These are phyloP conservation scores for Porites australiensis DNA, from an alignment of 64 coral and sea anemone species.

Conservation along the genomic window DNA sequence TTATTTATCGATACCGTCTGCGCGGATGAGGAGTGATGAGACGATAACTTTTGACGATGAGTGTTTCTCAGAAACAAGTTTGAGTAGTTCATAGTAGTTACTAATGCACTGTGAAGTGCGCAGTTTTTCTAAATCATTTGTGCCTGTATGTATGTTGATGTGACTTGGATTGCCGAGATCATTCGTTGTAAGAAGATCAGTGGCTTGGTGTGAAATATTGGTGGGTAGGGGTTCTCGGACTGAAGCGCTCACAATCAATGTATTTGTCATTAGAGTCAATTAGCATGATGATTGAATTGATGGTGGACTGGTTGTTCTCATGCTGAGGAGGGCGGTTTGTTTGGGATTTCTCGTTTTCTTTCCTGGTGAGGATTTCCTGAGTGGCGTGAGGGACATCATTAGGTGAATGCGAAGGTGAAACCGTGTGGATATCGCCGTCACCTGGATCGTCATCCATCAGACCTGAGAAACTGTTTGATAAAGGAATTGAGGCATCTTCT, in stretches of 20 bases:
- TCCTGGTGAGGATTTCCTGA: background rate
- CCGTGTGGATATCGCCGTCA: too few species aligned
- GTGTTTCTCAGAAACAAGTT: conserved; percentile 19
- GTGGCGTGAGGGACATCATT: too few species aligned
- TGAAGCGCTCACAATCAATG: background rate
- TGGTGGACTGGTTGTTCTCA: conserved; percentile 11
- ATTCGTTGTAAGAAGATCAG: background rate
- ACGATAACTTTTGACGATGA: conserved; percentile 5
- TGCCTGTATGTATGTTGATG: conserved; percentile 17
- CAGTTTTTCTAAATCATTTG: conserved; percentile 16
- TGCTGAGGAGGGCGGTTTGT: background rate
- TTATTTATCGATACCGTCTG: background rate
- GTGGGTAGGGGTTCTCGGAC: background rate
- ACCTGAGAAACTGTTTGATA: too few species aligned
- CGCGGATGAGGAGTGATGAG: conserved; percentile 15
- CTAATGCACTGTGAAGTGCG: background rate
- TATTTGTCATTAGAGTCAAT: conserved; percentile 28
- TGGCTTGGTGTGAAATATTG: conserved; percentile 23
- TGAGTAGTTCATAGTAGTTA: background rate
- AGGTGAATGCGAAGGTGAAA: too few species aligned
- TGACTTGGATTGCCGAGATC: conserved; percentile 30
- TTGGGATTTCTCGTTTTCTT: background rate
- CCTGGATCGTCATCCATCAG: conserved; percentile 15
- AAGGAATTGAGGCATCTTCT: too few species aligned
- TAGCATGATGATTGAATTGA: background rate